A percentile compares a stretch with the other conserved stretches of the same genome.
phyloP scores from a whole-genome alignment of 2,113 vertebrate species.

The Phylloscopus trochiloides region DNA sequence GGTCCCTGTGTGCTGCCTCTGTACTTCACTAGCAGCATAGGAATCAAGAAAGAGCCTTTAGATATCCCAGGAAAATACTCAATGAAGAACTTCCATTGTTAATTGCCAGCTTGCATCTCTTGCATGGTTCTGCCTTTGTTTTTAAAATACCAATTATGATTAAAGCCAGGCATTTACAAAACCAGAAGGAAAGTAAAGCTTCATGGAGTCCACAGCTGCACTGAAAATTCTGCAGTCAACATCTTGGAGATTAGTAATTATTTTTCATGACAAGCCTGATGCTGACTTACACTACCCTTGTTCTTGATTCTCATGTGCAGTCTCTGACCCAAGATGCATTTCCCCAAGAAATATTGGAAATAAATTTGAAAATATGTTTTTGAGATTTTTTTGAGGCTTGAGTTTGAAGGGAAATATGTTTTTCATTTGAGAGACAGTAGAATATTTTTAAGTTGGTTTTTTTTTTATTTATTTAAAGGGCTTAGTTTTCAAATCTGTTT shows the following conservation, averaged over 20 bases:
- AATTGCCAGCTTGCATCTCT: background rate
- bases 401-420: background rate
- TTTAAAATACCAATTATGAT: background rate
- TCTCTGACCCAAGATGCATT: background rate
- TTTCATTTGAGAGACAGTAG: background rate
- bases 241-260: background rate
- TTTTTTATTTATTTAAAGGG: background rate
- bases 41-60: background rate
- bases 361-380: background rate
- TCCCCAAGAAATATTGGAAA: background rate
- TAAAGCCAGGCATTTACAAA: background rate
- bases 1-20: background rate
- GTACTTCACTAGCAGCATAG: accelerated
- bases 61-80: background rate
- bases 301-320: background rate
- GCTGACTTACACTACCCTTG: background rate
- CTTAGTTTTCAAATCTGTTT: background rate
- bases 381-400: background rate
- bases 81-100: background rate
- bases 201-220: background rate
- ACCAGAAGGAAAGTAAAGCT: background rate
- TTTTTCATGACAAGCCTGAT: background rate
- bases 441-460: background rate
- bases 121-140: background rate
- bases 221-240: background rate